A percentile compares a stretch with the other conserved stretches of the same genome.
phyloP scores from a whole-genome alignment of 2,113 vertebrate genomes.

The Saccopteryx leptura region DNA sequence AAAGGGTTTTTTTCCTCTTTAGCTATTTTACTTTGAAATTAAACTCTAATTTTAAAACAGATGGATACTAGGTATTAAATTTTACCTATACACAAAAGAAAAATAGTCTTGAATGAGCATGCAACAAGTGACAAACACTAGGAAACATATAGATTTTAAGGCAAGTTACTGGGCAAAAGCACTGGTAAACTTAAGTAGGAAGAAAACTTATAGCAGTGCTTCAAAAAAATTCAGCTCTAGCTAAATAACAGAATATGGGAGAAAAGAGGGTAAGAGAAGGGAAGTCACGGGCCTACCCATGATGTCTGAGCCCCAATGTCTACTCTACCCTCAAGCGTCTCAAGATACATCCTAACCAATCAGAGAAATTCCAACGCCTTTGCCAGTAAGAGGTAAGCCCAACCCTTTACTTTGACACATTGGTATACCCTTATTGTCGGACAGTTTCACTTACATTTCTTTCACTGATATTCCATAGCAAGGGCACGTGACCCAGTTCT shows the following conservation, averaged over 20 bases:
- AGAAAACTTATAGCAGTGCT: background rate
- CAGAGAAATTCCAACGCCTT: background rate
- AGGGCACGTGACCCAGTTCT: background rate
- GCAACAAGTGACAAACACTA: background rate
- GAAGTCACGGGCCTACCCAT: background rate
- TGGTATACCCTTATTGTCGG: background rate
- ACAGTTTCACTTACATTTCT: background rate
- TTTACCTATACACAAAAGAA: background rate
- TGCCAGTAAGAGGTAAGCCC: background rate
- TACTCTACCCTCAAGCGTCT: background rate
- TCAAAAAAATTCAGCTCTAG: background rate
- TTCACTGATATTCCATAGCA: background rate
- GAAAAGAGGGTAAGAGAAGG: too few species aligned
- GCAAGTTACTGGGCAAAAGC: background rate
- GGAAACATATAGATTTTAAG: background rate
- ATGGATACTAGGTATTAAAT: background rate
- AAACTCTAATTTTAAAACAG: conserved; percentile 53
- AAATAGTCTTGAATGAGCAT: background rate
- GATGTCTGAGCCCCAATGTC: background rate
- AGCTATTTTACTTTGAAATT: conserved; percentile 27
- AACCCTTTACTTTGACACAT: too few species aligned
- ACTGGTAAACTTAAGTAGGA: background rate
- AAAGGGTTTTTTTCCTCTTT: background rate
- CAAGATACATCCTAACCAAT: background rate
- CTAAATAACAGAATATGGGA: background rate